Evolutionary conservation across 2,113 vertebrate genomes (phyloP).

Genomic region (Albula glossodonta): DNA sequence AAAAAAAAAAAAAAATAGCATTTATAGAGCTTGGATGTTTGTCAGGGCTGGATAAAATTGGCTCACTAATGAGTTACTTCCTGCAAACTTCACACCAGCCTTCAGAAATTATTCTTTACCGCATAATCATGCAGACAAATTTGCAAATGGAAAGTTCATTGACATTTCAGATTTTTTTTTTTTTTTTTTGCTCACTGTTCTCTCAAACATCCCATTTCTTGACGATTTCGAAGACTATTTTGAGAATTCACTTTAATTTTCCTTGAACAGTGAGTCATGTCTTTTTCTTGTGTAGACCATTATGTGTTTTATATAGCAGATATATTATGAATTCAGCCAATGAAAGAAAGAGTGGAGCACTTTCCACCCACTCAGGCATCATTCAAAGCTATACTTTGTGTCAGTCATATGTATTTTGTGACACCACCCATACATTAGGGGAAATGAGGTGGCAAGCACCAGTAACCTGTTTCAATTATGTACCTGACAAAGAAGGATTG

Average conservation of each 20-base stretch:
- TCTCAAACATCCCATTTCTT: neutral
- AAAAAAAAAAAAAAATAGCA: too few relatives aligned
- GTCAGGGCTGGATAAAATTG: neutral
- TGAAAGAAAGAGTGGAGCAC: neutral
- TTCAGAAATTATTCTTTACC: neutral
- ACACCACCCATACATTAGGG: neutral
- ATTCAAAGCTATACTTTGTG: neutral
- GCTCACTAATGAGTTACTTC: neutral
- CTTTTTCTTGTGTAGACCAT: neutral
- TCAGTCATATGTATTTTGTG: neutral
- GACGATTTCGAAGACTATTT: too few relatives aligned
- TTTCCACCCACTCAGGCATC: neutral
- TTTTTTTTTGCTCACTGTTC: neutral
- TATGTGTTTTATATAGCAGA: neutral
- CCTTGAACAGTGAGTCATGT: too few relatives aligned
- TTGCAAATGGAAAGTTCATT: neutral
- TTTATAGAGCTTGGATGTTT: neutral
- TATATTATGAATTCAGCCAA: neutral
- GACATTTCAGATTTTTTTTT: neutral
- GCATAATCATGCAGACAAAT: neutral
- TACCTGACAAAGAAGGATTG: too few relatives aligned
- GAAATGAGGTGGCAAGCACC: neutral
- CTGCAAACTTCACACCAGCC: neutral
- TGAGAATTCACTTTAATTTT: too few relatives aligned
- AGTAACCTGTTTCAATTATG: neutral